Conservation (phyloP, 2,888 invertebrate species). For the Microctonus aethiopoides region DNA sequence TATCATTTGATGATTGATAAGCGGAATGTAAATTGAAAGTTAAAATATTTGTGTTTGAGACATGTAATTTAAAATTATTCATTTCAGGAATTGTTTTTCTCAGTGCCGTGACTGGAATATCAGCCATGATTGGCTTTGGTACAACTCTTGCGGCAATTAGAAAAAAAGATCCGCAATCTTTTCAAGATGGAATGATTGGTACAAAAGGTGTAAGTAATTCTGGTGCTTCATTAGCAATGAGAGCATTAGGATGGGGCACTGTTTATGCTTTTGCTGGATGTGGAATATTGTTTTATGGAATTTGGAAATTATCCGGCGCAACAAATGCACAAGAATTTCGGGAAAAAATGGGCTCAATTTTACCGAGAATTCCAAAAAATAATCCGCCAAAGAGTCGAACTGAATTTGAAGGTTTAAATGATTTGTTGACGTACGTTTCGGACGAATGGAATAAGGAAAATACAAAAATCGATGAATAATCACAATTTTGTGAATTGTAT, state of each 20-base stretch:
- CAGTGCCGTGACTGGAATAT: constrained; percentile 79
- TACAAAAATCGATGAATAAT: constrained; percentile 27
- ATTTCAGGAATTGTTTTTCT: constrained; percentile 76
- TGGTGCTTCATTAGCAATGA: constrained; percentile 80
- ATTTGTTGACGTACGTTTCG: constrained; percentile 79
- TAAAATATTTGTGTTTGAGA: too few species aligned
- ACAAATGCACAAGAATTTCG: constrained; percentile 87
- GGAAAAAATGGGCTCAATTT: constrained; percentile 78
- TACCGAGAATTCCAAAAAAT: constrained; percentile 83
- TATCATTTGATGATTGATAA: background rate
- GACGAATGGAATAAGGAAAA: constrained; percentile 58
- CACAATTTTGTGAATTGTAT: background rate
- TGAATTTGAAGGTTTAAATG: constrained; percentile 87
- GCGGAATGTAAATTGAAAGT: too few species aligned
- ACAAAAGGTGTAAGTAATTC: constrained; percentile 77
- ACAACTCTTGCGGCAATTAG: constrained; percentile 81
- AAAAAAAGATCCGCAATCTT: constrained; percentile 82
- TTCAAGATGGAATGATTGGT: constrained; percentile 78
- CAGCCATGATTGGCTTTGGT: constrained; percentile 85
- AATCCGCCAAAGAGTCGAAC: constrained; percentile 84
- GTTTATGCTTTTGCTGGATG: constrained; percentile 89
- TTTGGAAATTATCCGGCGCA: constrained; percentile 92
- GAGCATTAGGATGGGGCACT: constrained; percentile 90
- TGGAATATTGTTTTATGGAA: constrained; percentile 80
- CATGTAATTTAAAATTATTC: too few species aligned